phyloP scores from a whole-genome alignment of 2,888 invertebrate genomes.

The Euspilapteryx auroguttella region DNA sequence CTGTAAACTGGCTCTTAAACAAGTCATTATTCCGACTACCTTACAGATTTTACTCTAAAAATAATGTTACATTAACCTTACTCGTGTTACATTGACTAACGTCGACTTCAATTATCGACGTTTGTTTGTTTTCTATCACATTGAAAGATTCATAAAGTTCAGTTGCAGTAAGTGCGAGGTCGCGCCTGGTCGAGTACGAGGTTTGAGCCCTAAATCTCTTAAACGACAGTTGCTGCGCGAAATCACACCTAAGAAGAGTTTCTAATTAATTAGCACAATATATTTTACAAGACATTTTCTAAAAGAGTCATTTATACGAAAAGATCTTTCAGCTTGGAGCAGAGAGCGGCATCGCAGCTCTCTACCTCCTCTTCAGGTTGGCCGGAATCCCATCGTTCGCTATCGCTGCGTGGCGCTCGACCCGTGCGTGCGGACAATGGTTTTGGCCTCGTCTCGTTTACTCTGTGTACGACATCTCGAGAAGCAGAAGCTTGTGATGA shows the following conservation, averaged over 20 bases:
- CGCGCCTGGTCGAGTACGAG: constrained; percentile 13
- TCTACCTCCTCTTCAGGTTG: constrained; percentile 73
- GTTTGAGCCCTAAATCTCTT: constrained; percentile 7
- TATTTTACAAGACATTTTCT: constrained; percentile 25
- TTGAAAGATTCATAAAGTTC: constrained; percentile 55
- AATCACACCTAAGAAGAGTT: constrained; percentile 14
- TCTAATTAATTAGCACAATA: constrained; percentile 14
- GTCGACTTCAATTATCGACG: constrained; percentile 43
- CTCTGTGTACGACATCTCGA: constrained; percentile 21
- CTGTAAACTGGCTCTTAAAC: too few relatives aligned
- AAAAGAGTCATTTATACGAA: constrained; percentile 74
- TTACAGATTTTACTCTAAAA: constrained; percentile 60
- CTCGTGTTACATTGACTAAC: constrained; percentile 51
- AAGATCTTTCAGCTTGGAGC: constrained; percentile 82
- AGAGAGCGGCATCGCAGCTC: constrained; percentile 78
- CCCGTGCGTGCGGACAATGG: constrained; percentile 28
- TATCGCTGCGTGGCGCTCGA: constrained; percentile 17
- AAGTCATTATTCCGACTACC: constrained; percentile 49
- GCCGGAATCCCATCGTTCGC: constrained; percentile 63
- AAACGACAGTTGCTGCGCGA: constrained; percentile 10
- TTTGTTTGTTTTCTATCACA: constrained; percentile 50
- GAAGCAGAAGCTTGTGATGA: constrained; percentile 19
- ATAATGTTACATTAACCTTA: constrained; percentile 39
- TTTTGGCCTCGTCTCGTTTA: constrained; percentile 29
- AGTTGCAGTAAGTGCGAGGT: constrained; percentile 19